Conservation (phyloP, 2,888 invertebrate species). For the Netelia virgata region DNA sequence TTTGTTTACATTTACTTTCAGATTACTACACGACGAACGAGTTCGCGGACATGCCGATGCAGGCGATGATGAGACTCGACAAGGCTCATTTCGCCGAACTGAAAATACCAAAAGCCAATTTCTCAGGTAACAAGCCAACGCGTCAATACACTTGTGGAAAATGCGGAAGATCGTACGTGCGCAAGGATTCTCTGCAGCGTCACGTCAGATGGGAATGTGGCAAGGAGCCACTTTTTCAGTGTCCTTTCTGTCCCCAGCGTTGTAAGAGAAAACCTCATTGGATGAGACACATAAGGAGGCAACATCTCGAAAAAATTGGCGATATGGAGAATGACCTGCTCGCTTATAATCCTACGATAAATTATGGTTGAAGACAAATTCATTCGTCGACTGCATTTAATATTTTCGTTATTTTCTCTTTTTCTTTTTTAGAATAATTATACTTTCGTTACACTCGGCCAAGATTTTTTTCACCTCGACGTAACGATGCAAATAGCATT, state of each 20-base stretch:
- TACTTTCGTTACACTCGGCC: not conserved
- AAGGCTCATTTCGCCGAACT: slow-evolving; percentile 74
- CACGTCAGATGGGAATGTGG: slow-evolving; percentile 87
- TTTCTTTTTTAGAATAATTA: not conserved
- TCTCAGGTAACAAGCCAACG: slow-evolving; percentile 69
- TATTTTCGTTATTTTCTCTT: slow-evolving; percentile 4
- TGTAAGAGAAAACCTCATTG: slow-evolving; percentile 85
- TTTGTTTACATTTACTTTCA: slow-evolving; percentile 72
- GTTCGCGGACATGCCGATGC: slow-evolving; percentile 75
- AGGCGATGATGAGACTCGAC: slow-evolving; percentile 75
- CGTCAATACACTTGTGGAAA: slow-evolving; percentile 86
- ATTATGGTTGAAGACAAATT: slow-evolving; percentile 43
- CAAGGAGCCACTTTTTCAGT: slow-evolving; percentile 85
- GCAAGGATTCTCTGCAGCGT: slow-evolving; percentile 88
- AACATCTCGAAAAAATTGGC: slow-evolving; percentile 86
- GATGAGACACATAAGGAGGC: slow-evolving; percentile 86
- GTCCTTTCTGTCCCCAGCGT: slow-evolving; percentile 84
- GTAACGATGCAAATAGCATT: not conserved
- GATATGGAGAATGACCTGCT: slow-evolving; percentile 83
- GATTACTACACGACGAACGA: slow-evolving; percentile 73
- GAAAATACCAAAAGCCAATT: slow-evolving; percentile 79
- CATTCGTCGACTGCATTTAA: not conserved
- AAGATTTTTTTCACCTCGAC: slow-evolving; percentile 17
- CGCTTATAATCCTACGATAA: slow-evolving; percentile 68
- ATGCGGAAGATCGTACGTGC: slow-evolving; percentile 87